phyloP scores from a whole-genome alignment of 2,113 vertebrate genomes.

The Polypterus senegalus region DNA sequence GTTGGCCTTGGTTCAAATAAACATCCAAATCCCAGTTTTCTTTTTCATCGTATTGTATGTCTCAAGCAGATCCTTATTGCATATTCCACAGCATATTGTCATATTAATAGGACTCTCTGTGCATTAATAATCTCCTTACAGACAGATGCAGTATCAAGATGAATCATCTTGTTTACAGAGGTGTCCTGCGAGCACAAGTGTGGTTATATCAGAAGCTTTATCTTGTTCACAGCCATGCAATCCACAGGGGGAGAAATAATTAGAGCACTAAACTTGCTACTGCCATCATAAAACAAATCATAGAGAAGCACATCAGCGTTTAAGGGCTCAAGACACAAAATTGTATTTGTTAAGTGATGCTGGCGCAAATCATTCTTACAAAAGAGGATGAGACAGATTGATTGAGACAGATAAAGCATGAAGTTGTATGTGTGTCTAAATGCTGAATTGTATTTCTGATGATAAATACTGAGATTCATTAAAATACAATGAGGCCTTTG shows the following conservation, averaged over 20 bases:
- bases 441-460: too few relatives aligned
- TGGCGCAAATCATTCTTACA: too few relatives aligned
- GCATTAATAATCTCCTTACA: background rate
- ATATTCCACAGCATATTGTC: background rate
- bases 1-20: too few relatives aligned
- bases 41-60: too few relatives aligned
- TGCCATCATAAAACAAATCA: background rate
- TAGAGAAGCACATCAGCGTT: background rate
- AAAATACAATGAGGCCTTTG: too few relatives aligned
- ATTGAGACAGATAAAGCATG: too few relatives aligned
- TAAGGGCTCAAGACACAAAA: too few relatives aligned
- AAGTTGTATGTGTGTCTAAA: too few relatives aligned
- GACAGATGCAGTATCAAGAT: background rate
- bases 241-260: background rate
- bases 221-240: background rate
- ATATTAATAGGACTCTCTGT: background rate
- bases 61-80: background rate
- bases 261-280: background rate
- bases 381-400: too few relatives aligned
- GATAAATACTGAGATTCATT: too few relatives aligned
- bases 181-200: background rate
- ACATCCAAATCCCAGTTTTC: too few relatives aligned
- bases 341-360: too few relatives aligned
- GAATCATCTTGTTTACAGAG: background rate
- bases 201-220: background rate